Evolutionary conservation across 2,113 vertebrate genomes (phyloP), one percentile per base, ranked within the genome.

Genomic region (Polypterus senegalus): DNA sequence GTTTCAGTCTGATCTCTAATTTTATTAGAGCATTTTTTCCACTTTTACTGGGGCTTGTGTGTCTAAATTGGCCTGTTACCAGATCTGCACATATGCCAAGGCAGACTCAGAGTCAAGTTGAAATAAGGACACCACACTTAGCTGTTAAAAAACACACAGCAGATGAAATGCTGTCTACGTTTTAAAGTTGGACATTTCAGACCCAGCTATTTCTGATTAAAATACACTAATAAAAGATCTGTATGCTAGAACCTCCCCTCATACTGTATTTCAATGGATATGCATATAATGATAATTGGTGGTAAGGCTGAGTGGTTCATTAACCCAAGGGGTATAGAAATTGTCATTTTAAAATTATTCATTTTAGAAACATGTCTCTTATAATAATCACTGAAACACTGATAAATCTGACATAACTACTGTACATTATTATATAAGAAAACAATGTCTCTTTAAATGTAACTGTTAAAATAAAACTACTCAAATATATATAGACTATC

Each of bases 41-140:
- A 54, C 60, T 62, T 76, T 74, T 77, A 71, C 66, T 67, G 73
- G 72, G 69, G 63, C 71, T 70, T 69, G 73, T 63, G 61, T 71
- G 64, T 71, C 57, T 64, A 64, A 59, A 58, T 59, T 71, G 65
- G 67, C 47, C 1, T 63, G 70, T 60, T 67, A 27, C 61, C 70
- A 72, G 63, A 44, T 46, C 43, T 61, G 44, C 49, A 55, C 10
- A 7, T 66, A 54, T 57, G 67, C 66, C 75, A 78, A 78, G 75
- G 61, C 7, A 49, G 44, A 47, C 63, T 52, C 61, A 49, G 9
- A 10, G 48, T 63, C 9, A 63, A 67, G 62, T 61, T 64, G 49
- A 69, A 66, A 57, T 57, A 60, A 76, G 67, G 70, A 68, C 66
- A 79, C 48, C 43, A 61, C 47, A 9, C 58, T 11, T 48, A 6